Evolutionary conservation across 2,888 invertebrate species (phyloP).

Genomic region (Agrotis clavis): DNA sequence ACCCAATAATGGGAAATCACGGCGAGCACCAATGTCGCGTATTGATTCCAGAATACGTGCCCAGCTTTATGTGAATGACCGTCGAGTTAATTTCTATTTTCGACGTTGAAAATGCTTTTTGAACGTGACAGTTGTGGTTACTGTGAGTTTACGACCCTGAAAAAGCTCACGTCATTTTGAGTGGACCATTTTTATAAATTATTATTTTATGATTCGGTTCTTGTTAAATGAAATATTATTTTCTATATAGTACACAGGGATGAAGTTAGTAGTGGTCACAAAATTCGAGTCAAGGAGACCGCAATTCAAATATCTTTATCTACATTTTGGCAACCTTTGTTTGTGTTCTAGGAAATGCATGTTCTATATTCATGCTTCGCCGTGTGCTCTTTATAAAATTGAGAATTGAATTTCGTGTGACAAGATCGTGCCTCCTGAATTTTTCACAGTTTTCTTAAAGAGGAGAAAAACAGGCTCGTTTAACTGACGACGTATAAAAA

Average conservation of each 20-base stretch:
- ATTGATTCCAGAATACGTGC: slow-evolving; percentile 76
- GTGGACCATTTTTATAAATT: slow-evolving; percentile 56
- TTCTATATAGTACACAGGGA: slow-evolving; percentile 9
- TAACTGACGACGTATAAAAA: slow-evolving; percentile 55
- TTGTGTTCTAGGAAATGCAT: slow-evolving; percentile 36
- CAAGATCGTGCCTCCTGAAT: slow-evolving; percentile 32
- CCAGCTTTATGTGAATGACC: slow-evolving; percentile 69
- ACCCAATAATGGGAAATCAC: slow-evolving; percentile 67
- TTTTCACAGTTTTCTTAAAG: slow-evolving; percentile 38
- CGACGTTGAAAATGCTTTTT: slow-evolving; percentile 65
- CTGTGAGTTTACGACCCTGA: slow-evolving; percentile 59
- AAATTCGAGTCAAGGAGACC: slow-evolving; percentile 18
- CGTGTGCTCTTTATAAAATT: slow-evolving; percentile 41
- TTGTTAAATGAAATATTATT: slow-evolving; percentile 43
- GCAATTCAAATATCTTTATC: slow-evolving; percentile 27
- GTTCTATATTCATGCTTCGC: slow-evolving; percentile 25
- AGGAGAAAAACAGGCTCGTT: slow-evolving; percentile 46
- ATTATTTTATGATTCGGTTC: slow-evolving; percentile 35
- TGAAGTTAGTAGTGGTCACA: not conserved
- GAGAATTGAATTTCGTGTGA: slow-evolving; percentile 42
- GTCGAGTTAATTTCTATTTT: slow-evolving; percentile 75
- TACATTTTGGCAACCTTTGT: slow-evolving; percentile 33
- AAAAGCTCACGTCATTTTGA: slow-evolving; percentile 42
- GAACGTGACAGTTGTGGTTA: slow-evolving; percentile 71
- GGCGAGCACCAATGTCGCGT: slow-evolving; percentile 62